Percentiles rank a stretch among this genome's conserved stretches.
Conservation (phyloP, 2,113 vertebrate genomes). For the Harpagus bidentatus region DNA sequence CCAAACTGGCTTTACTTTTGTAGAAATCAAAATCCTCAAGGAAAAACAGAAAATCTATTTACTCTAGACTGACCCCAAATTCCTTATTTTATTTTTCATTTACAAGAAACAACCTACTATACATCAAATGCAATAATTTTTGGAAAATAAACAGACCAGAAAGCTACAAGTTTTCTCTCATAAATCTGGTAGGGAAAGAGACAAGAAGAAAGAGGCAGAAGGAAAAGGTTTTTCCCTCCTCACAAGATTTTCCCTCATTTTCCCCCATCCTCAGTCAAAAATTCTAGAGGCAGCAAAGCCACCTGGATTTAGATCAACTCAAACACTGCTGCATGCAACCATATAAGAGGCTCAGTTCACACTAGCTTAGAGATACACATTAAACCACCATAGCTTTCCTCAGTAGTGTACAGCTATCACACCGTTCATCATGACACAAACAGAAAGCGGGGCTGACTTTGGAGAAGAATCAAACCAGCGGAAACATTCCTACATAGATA, state of each 20-base stretch:
- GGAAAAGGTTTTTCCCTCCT: background rate
- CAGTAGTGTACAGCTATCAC: background rate
- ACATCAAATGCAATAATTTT: background rate
- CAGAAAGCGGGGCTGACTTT: background rate
- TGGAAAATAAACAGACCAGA: background rate
- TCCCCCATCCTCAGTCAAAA: background rate
- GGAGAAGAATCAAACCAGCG: background rate
- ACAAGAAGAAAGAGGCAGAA: background rate
- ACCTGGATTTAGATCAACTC: background rate
- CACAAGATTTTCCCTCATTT: background rate
- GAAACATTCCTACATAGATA: background rate
- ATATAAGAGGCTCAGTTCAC: background rate
- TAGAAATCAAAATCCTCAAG: background rate
- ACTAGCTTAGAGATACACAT: background rate
- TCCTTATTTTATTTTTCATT: background rate
- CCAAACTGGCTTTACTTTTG: background rate
- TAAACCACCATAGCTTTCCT: background rate
- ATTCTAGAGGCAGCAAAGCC: background rate
- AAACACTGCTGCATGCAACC: background rate
- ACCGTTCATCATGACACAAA: accelerated
- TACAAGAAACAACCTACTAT: background rate
- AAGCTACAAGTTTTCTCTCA: background rate
- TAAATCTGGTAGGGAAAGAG: background rate
- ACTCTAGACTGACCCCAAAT: background rate
- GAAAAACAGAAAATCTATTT: background rate